phyloP scores from a whole-genome alignment of 2,888 invertebrate species.

The Conistra vaccinii region DNA sequence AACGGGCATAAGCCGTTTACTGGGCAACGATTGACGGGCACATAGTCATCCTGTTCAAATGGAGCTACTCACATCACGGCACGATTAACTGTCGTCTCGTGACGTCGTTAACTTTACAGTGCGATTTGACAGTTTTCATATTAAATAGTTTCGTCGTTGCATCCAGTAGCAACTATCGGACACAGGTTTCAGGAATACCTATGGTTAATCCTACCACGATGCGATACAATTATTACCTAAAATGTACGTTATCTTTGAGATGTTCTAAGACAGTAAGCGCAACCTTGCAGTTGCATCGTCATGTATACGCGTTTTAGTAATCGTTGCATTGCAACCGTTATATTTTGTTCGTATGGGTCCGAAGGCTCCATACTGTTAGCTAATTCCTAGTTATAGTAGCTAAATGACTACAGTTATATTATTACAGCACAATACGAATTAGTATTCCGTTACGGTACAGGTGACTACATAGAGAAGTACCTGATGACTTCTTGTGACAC shows the following conservation, averaged over 20 bases:
- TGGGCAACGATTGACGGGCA: not conserved
- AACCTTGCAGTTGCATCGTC: conserved; percentile 30
- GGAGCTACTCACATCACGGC: not conserved
- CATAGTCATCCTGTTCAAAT: not conserved
- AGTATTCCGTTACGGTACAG: conserved; percentile 50
- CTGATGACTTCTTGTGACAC: conserved; percentile 43
- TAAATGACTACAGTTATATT: conserved; percentile 59
- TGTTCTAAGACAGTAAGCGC: conserved; percentile 27
- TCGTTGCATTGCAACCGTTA: conserved; percentile 57
- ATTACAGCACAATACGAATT: conserved; percentile 49
- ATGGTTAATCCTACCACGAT: not conserved
- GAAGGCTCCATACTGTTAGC: conserved; percentile 65
- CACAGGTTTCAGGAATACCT: not conserved
- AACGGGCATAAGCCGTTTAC: too few relatives aligned
- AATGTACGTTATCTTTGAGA: conserved; percentile 41
- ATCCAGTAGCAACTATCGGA: not conserved
- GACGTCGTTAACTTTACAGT: not conserved
- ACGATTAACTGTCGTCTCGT: not conserved
- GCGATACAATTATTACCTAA: not conserved
- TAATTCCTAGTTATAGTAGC: conserved; percentile 66
- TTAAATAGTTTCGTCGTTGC: not conserved
- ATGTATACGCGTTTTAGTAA: conserved; percentile 57
- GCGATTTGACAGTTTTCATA: not conserved
- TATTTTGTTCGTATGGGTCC: conserved; percentile 57
- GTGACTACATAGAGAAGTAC: conserved; percentile 29